Conservation (phyloP, 2,888 invertebrate genomes). For the Apamea sordens region DNA sequence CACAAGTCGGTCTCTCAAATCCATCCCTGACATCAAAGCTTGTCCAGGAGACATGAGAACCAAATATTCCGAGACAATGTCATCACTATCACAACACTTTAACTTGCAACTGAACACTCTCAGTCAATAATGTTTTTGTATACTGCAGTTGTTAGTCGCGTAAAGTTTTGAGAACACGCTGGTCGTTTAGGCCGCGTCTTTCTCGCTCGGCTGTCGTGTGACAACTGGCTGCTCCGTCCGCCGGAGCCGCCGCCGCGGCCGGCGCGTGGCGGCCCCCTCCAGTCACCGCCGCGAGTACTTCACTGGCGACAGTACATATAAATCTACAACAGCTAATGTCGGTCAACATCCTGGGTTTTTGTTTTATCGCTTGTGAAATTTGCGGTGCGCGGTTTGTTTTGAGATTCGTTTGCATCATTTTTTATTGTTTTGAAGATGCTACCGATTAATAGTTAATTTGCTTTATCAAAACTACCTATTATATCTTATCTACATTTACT, state of each 20-base stretch:
- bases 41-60: constrained; percentile 86
- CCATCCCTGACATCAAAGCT: constrained; percentile 88
- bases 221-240: constrained; percentile 79
- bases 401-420: constrained; percentile 46
- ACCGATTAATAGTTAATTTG: constrained; percentile 1
- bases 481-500: neutral
- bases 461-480: neutral
- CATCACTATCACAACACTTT: constrained; percentile 87
- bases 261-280: constrained; percentile 78
- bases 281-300: constrained; percentile 51
- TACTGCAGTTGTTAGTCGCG: constrained; percentile 88
- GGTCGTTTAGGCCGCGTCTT: constrained; percentile 86
- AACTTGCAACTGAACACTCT: constrained; percentile 87
- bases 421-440: constrained; percentile 34
- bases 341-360: constrained; percentile 72
- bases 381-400: constrained; percentile 59
- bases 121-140: constrained; percentile 76
- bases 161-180: constrained; percentile 89
- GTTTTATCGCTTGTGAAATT: constrained; percentile 68
- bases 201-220: constrained; percentile 85
- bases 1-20: constrained; percentile 84
- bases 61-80: constrained; percentile 83
- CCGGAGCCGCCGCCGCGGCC: constrained; percentile 65
- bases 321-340: constrained; percentile 68
- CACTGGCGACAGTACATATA: constrained; percentile 68